These are phyloP conservation scores for Epiblema foenella DNA, from an alignment of 2,888 invertebrate genomes.

Conservation along the genomic window DNA sequence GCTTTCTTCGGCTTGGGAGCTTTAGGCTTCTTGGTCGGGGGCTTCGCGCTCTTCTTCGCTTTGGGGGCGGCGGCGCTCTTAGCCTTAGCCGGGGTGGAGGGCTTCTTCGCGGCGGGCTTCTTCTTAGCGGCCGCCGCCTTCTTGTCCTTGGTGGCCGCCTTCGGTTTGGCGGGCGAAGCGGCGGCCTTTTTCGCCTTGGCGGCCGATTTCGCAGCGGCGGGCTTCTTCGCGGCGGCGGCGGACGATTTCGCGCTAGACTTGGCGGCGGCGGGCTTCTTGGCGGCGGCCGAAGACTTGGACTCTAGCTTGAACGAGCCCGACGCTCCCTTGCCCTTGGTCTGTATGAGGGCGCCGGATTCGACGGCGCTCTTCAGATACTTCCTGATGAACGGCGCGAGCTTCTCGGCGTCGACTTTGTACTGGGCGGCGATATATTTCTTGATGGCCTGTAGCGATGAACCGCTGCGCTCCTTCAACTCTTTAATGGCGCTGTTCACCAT, in stretches of 20 bases:
- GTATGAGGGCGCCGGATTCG: slow-evolving; percentile 78
- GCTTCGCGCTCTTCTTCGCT: slow-evolving; percentile 63
- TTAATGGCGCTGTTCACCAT: slow-evolving; percentile 75
- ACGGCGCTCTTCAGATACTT: slow-evolving; percentile 85
- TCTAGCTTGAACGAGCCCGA: too few relatives aligned
- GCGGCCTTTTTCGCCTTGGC: too few relatives aligned
- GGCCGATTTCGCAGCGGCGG: too few relatives aligned
- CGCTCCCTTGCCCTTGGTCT: slow-evolving; percentile 52
- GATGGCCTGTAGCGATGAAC: slow-evolving; percentile 85
- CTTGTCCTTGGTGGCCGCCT: slow-evolving; percentile 20
- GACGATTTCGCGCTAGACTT: too few relatives aligned
- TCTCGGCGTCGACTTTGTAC: slow-evolving; percentile 86
- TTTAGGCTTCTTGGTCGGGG: slow-evolving; percentile 67
- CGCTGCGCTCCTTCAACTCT: slow-evolving; percentile 82
- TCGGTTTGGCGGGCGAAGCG: too few relatives aligned
- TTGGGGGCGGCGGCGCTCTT: slow-evolving; percentile 55
- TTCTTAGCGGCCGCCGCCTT: slow-evolving; percentile 50
- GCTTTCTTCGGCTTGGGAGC: slow-evolving; percentile 68
- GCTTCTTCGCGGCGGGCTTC: slow-evolving; percentile 43
- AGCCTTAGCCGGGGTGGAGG: slow-evolving; percentile 49
- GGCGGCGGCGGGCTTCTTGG: too few relatives aligned
- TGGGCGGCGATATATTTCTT: slow-evolving; percentile 86
- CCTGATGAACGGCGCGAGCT: slow-evolving; percentile 84
- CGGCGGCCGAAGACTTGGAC: too few relatives aligned
- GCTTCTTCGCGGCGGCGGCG: too few relatives aligned